Base-by-base conservation (phyloP, 2,797 vertebrate species). In the Lutjanus argentimaculatus region DNA sequence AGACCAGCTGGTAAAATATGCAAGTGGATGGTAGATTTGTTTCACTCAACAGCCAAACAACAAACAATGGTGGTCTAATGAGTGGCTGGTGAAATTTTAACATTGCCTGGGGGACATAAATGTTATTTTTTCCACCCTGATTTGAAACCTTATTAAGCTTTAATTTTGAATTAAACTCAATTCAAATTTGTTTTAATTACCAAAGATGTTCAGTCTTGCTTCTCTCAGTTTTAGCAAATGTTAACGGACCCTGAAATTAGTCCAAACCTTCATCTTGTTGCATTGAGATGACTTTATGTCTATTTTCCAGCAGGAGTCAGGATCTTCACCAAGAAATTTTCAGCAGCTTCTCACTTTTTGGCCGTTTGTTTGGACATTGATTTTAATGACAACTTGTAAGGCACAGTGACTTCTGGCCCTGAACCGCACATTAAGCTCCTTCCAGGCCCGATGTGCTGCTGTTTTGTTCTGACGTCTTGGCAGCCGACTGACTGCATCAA, bases 371-470 rank as follows among this genome's bases (percentile, higher is more conserved):
- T 42, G 16, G 59, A 43, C 42, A 45, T 2, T 22, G 0, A 48
- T 52, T 17, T 66, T n/a, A 9, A 13, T 6, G 12, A 36, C n/a
- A 46, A 15, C 1, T 64, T 69, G 45, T 79, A 83, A 85, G 78
- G 85, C 83, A 77, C 69, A 52, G 72, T 61, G 65, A 75, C 53
- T 22, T 73, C 72, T 52, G 75, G 61, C 56, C 69, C 66, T 17
- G 9, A 36, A 53, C 58, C 40, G 14, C 30, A 51, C 2, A 19
- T 36, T 21, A 9, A 74, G 45, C 49, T 40, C 2, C 12, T 8
- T 51, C 53, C 16, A 48, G 36, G 45, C 48, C 68, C 49, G 49
- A 69, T 62, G 10, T 30, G 48, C 40, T 74, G 46, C 42, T 22
- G 19, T 36, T 62, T 25, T 30, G 49, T 8, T 67, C 7, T 21